Base-by-base conservation (phyloP, 2,888 invertebrate species). In the Mesorhabditis spiculigera region DNA sequence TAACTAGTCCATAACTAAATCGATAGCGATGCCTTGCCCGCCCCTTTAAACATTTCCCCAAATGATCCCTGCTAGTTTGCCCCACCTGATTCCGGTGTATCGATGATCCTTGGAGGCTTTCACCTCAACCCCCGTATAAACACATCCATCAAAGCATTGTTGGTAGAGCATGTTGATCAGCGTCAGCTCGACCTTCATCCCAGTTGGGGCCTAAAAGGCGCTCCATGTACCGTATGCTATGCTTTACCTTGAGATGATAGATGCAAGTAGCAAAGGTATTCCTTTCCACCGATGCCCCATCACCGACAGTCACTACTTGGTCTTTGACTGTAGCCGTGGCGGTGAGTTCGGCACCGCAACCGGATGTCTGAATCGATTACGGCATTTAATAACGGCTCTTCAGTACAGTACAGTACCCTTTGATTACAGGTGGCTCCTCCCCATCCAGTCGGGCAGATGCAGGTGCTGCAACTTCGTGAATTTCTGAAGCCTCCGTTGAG, bases 401-500 rank as follows among this genome's bases (percentile, higher is more conserved):
- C 50, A 50, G n/a, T n/a, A n/a, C n/a, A n/a, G n/a, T n/a, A 28
- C 28, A 28, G 28, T 16, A 78, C 79, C 63, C 76, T 68, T 61
- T 73, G 70, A 64, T 76, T 70, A 69, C 80, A 80, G n/a, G 72
- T 45, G 42, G 28, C 62, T 50, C 81, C 81, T 10, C 81, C 82
- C 68, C 79, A 83, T 16, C 82, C 82, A 10, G 77, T 74, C 5
- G 83, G 83, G 67, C 83, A 83, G 61, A 82, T 75, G 65, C 83
- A 83, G 10, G 61, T 64, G 10, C 61, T 43, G 65, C 82, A 83
- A 67, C 78, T 74, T 43, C 80, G 63, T 5, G 82, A 78, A 50
- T 73, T 76, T 8, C 75, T 77, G 68, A 79, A 82, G 1, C 83
- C 83, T 1, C 83, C 81, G 70, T 83, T 83, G 67, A 68, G 45